Base-by-base conservation (phyloP, 2,113 vertebrate genomes). In the Cynoglossus semilaevis region DNA sequence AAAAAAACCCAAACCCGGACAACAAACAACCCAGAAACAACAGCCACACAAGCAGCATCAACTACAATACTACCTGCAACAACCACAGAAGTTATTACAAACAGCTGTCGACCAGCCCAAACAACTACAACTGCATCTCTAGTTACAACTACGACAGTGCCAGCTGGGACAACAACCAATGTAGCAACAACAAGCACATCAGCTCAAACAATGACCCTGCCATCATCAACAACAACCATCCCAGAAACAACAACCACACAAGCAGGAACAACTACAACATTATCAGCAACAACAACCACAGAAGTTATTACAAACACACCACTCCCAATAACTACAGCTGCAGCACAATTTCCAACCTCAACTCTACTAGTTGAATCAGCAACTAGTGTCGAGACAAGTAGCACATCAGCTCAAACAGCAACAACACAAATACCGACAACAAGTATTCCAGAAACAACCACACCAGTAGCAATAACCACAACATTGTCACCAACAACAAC, bases 401-500 rank as follows among this genome's bases (percentile, higher is more conserved):
- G 42, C 8, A 46, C 29, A 18, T 17, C 43, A 5, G 9, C 12
- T 6, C 7, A 10, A 2, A 16, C 49, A 2, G 43, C 59, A 12
- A 40, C 41, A 12, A 35, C 60, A 10, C n/a, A 40, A 34, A 5
- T 40, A 2, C 8, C 14, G 13, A 43, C 41, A 29, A 29, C 22
- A 29, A 29, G 3, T 4, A 29, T 29, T 4, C 3, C 22, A 29
- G 22, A 29, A 29, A 38, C 22, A 36, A 12, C 42, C 1, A 44
- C 43, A 5, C n/a, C 29, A 35, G 15, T 41, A 0, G 4, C 43
- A 1, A n/a, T 43, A 8, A 35, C 40, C 2, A 36, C 46, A 35
- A 45, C 40, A 10, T 36, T 14, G 3, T 22, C 15, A 37, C 7
- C 37, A 11, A 37, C 45, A 18, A 58, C 66, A 58, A 72, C 72